Conservation (phyloP, 2,888 invertebrate species). For the Metopia argyrocephala region DNA sequence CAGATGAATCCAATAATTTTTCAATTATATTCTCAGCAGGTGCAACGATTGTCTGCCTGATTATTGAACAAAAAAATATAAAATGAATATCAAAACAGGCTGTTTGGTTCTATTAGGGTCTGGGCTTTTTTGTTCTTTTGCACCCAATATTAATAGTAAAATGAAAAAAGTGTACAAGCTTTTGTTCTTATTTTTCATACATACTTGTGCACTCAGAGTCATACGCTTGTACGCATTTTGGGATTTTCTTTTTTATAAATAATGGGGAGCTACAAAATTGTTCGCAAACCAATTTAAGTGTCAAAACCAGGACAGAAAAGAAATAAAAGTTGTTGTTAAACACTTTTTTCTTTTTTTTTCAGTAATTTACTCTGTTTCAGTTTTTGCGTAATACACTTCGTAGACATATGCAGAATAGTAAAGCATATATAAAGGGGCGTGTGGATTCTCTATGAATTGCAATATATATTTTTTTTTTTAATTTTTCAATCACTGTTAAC, state of each 20-base stretch:
- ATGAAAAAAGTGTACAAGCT: constrained; percentile 27
- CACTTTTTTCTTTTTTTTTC: background rate
- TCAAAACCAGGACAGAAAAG: constrained; percentile 55
- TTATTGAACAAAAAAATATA: constrained; percentile 55
- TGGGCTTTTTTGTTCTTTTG: constrained; percentile 28
- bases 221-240: background rate
- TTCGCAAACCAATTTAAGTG: constrained; percentile 63
- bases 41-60: constrained; percentile 49
- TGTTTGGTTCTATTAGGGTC: constrained; percentile 29
- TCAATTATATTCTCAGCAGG: constrained; percentile 65
- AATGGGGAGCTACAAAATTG: constrained; percentile 50
- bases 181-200: constrained; percentile 30
- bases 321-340: constrained; percentile 23
- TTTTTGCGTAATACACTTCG: constrained; percentile 19
- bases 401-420: constrained; percentile 39
- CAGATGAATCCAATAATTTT: constrained; percentile 64
- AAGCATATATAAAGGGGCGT: background rate
- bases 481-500: constrained; percentile 63
- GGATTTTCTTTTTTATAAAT: constrained; percentile 49
- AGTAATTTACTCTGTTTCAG: constrained; percentile 10
- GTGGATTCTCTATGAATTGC: constrained; percentile 13
- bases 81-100: constrained; percentile 26
- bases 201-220: background rate
- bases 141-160: constrained; percentile 29
- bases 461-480: constrained; percentile 51